These are phyloP conservation scores for Catocala fraxini DNA, from an alignment of 2,888 invertebrate genomes.

Conservation along the genomic window DNA sequence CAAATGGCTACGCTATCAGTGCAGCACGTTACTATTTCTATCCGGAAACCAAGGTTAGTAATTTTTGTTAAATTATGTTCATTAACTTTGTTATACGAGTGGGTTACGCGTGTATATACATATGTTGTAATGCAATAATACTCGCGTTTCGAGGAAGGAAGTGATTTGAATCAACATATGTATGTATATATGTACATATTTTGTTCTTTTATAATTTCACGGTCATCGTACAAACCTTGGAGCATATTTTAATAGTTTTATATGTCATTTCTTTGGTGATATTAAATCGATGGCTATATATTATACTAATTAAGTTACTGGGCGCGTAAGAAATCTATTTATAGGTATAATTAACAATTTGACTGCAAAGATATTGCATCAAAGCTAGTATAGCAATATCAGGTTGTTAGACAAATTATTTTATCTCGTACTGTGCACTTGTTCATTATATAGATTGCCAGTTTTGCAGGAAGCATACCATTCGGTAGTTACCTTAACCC, in stretches of 20 bases:
- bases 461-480: slow-evolving; percentile 66
- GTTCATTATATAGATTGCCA: slow-evolving; percentile 48
- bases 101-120: too few relatives aligned
- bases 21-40: slow-evolving; percentile 91
- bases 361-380: background rate
- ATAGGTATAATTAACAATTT: background rate
- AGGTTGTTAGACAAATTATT: slow-evolving; percentile 30
- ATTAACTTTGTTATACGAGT: background rate
- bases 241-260: background rate
- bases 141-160: slow-evolving; percentile 6
- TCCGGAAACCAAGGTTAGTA: slow-evolving; percentile 92
- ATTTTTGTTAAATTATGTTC: slow-evolving; percentile 2
- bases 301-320: too few relatives aligned
- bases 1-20: slow-evolving; percentile 97
- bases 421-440: slow-evolving; percentile 31
- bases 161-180: background rate
- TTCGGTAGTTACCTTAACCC: slow-evolving; percentile 75
- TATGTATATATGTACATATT: background rate
- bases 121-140: too few relatives aligned
- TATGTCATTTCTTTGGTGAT: too few relatives aligned
- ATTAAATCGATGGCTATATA: too few relatives aligned
- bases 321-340: too few relatives aligned
- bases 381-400: slow-evolving; percentile 6
- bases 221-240: background rate
- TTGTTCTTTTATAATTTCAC: background rate